These are phyloP conservation scores for Lamprologus ornatipinnis DNA, from an alignment of 2,113 vertebrate genomes.

Conservation along the genomic window DNA sequence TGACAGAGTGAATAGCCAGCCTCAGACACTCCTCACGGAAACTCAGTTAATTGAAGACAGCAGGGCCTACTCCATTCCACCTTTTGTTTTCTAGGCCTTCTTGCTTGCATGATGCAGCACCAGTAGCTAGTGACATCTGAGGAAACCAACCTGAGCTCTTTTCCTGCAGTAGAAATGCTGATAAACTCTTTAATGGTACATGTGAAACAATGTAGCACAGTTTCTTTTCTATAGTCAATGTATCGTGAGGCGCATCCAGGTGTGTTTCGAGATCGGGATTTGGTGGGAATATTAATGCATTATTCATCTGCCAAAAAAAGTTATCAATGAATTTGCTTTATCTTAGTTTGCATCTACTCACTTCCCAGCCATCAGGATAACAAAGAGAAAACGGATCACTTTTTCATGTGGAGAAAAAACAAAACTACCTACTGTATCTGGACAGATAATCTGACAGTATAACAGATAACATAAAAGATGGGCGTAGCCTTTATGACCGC, in stretches of 20 bases:
- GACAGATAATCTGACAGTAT: background rate
- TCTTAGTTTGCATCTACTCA: background rate
- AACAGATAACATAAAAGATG: background rate
- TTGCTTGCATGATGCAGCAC: background rate
- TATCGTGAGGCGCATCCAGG: background rate
- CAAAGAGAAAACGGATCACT: background rate
- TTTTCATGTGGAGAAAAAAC: background rate
- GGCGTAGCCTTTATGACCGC: background rate
- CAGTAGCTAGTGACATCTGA: background rate
- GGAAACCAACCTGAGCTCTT: background rate
- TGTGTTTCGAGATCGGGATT: background rate
- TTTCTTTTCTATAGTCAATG: background rate
- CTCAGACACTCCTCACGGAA: slow-evolving; percentile 54
- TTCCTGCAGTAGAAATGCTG: background rate
- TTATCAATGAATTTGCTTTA: background rate
- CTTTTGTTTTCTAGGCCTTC: slow-evolving; percentile 10
- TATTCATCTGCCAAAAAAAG: background rate
- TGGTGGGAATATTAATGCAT: background rate
- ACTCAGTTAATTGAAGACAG: slow-evolving; percentile 62
- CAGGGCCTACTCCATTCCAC: slow-evolving; percentile 11
- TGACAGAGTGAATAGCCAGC: slow-evolving; percentile 43
- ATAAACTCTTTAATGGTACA: background rate
- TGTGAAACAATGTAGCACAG: background rate
- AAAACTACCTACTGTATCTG: background rate
- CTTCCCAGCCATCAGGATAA: background rate